These are phyloP conservation scores for Urocitellus parryii DNA, from an alignment of 2,113 vertebrate genomes.

Conservation along the genomic window DNA sequence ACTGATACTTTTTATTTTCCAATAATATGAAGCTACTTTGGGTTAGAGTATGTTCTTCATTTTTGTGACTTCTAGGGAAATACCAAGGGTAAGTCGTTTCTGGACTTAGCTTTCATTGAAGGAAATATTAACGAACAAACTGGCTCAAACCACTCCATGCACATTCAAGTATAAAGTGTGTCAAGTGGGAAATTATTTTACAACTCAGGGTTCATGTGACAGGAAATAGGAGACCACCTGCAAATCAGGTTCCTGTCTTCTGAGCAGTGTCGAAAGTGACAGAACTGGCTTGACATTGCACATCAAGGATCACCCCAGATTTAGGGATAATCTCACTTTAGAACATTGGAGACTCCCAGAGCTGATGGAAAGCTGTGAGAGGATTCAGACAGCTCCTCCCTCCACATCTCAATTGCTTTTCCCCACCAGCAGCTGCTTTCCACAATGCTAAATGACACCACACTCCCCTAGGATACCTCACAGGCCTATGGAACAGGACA, in stretches of 20 bases:
- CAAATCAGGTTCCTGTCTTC: not conserved
- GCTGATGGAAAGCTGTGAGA: not conserved
- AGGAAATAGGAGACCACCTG: not conserved
- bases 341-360: not conserved
- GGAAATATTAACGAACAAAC: not conserved
- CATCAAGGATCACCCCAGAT: not conserved
- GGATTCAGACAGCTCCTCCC: not conserved
- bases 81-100: not conserved
- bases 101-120: not conserved
- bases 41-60: not conserved
- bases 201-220: not conserved
- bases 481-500: not conserved
- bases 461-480: too few species aligned
- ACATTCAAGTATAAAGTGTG: not conserved
- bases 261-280: not conserved
- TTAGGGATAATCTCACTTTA: not conserved
- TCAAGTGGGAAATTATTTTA: not conserved
- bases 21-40: not conserved
- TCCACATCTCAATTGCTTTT: not conserved
- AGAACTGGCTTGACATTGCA: not conserved
- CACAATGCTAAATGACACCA: not conserved
- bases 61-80: not conserved
- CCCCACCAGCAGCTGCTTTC: not conserved
- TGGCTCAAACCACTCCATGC: not conserved
- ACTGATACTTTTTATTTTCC: not conserved